These are phyloP conservation scores for Peromyscus maniculatus DNA, from an alignment of 2,113 vertebrate genomes.

Conservation along the genomic window DNA sequence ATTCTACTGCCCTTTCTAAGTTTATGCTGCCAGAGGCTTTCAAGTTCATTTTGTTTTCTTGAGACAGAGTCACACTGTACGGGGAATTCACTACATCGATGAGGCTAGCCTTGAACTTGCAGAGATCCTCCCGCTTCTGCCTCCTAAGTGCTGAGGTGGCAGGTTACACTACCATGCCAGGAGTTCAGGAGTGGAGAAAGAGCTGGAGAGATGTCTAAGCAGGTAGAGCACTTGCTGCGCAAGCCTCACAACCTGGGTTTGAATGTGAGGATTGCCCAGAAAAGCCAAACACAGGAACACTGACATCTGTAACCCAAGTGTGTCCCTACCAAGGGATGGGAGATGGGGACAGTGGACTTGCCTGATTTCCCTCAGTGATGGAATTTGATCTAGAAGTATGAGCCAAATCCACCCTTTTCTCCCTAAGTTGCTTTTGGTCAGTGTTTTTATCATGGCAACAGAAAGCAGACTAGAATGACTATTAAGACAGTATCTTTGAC, in stretches of 20 bases:
- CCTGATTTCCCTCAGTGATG: background rate
- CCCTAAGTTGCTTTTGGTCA: background rate
- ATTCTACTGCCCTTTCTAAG: background rate
- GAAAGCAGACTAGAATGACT: background rate
- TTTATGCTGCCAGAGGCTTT: slow-evolving; percentile 7
- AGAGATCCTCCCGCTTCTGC: background rate
- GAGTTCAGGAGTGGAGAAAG: background rate
- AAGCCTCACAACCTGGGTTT: too few species aligned
- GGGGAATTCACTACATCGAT: background rate
- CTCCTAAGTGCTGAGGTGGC: background rate
- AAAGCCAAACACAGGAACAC: background rate
- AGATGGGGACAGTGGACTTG: too few species aligned
- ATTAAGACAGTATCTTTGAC: background rate
- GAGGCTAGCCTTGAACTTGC: background rate
- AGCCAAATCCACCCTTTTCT: background rate
- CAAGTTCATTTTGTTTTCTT: background rate
- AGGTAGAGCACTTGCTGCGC: background rate
- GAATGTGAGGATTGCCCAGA: background rate
- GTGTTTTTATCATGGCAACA: background rate
- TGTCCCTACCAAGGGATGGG: background rate
- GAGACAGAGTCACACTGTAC: background rate
- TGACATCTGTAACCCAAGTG: background rate
- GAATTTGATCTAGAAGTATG: background rate
- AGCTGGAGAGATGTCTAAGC: background rate
- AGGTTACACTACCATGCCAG: background rate